Conservation (phyloP, 2,113 vertebrate species). For the Brienomyrus longianalis region DNA sequence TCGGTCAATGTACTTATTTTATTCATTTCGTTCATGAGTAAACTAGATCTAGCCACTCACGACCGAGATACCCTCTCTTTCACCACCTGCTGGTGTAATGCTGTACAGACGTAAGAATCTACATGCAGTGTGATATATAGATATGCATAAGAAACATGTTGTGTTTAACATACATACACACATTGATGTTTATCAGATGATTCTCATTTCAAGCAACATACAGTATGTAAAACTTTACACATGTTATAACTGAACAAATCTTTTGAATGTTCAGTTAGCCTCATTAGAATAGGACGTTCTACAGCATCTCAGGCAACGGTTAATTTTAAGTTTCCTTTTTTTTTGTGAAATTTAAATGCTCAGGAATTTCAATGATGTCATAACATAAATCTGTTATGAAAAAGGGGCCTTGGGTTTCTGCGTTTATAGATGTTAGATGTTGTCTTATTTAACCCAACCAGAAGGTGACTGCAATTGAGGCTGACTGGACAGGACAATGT, state of each 20-base stretch:
- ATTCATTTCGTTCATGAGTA: background rate
- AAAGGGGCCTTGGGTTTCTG: background rate
- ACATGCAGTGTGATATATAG: background rate
- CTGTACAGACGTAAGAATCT: background rate
- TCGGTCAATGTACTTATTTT: background rate
- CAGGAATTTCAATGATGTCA: background rate
- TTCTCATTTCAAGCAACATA: background rate
- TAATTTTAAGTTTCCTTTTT: constrained; percentile 27
- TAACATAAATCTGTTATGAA: background rate
- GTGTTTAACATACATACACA: background rate
- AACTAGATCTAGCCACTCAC: background rate
- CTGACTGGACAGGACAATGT: constrained; percentile 60
- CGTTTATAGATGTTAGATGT: constrained; percentile 32
- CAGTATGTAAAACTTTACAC: background rate
- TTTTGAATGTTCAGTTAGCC: background rate
- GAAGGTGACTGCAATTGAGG: constrained; percentile 51
- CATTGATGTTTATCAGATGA: background rate
- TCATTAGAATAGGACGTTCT: background rate
- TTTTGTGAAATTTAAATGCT: background rate
- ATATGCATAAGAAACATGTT: background rate
- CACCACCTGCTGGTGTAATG: background rate
- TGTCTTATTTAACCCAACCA: constrained; percentile 48
- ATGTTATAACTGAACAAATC: background rate
- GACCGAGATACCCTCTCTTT: background rate
- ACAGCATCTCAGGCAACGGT: constrained; percentile 26